Base-by-base conservation (phyloP, 2,113 vertebrate genomes). In the Psittacus erithacus region DNA sequence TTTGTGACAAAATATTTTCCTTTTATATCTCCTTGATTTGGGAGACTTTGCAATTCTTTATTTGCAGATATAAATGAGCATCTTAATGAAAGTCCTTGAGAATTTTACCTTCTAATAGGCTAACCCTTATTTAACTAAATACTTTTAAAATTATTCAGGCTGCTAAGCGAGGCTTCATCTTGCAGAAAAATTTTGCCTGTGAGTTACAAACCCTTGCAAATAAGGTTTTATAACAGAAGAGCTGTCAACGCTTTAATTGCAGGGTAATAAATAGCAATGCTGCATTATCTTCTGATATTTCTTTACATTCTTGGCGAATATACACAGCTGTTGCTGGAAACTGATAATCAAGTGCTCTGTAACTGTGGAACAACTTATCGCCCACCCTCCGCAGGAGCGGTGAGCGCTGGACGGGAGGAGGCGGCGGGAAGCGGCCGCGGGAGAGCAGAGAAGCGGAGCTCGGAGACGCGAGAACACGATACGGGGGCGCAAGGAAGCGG, bases 251-350 rank as follows among this genome's bases (percentile, higher is more conserved):
- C 95, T 96, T 98, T 98, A 98, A 98, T 98, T 98, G 97, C 80
- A 97, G 97, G 97, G 98, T 97, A 97, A 98, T 98, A 98, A 98
- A 98, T 98, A 98, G 98, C 97, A 79, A 64, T 89, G 93, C 97
- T 86, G 96, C 97, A 84, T 97, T 98, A 97, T 98, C 97, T 97
- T 95, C 96, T 50, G 97, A 88, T 98, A 97, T 93, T 97, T 97
- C 97, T 95, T 96, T 94, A 89, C 88, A 52, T 95, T 93, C 96
- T 86, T 86, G 49, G 91, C 62, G 95, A 86, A 95, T 38, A 65
- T 88, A 59, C 95, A 81, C 97, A 97, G 98, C 98, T 98, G 98
- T 90, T 97, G 97, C 97, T 98, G 97, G 95, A 93, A 97, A 82
- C 94, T 71, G 96, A 95, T 96, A 59, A 98, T 97, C 97, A 81